Percentiles rank a stretch among this genome's conserved stretches.
These are phyloP conservation scores for Ariolimax columbianus DNA, from an alignment of 2,888 invertebrate species.

Conservation along the genomic window DNA sequence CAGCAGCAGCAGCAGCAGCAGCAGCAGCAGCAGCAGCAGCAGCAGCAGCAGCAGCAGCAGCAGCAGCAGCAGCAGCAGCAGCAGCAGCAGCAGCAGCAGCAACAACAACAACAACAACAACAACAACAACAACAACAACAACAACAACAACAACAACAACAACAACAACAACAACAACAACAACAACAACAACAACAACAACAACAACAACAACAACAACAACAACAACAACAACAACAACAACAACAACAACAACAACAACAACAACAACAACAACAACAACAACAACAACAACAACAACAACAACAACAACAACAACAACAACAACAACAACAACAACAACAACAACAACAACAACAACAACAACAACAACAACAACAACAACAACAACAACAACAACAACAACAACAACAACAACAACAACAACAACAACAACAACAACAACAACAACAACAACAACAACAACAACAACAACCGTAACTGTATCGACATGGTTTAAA, in stretches of 20 bases:
- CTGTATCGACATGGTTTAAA: too few relatives aligned
- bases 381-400: too few relatives aligned
- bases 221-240: not conserved
- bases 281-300: not conserved
- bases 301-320: not conserved
- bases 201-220: not conserved
- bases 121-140: slow-evolving; percentile 3
- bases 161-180: not conserved
- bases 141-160: not conserved
- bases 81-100: slow-evolving; percentile 2
- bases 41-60: not conserved
- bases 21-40: not conserved
- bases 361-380: too few relatives aligned
- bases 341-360: too few relatives aligned
- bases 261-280: not conserved
- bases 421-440: too few relatives aligned
- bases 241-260: not conserved
- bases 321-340: too few relatives aligned
- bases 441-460: too few relatives aligned
- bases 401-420: too few relatives aligned
- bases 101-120: not conserved
- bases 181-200: not conserved
- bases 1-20: not conserved
- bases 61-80: not conserved
- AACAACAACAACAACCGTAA: too few relatives aligned